A percentile compares a stretch with the other conserved stretches of the same genome.
These are phyloP conservation scores for Nemotelus nigrinus DNA, from an alignment of 2,888 invertebrate species.

Conservation along the genomic window DNA sequence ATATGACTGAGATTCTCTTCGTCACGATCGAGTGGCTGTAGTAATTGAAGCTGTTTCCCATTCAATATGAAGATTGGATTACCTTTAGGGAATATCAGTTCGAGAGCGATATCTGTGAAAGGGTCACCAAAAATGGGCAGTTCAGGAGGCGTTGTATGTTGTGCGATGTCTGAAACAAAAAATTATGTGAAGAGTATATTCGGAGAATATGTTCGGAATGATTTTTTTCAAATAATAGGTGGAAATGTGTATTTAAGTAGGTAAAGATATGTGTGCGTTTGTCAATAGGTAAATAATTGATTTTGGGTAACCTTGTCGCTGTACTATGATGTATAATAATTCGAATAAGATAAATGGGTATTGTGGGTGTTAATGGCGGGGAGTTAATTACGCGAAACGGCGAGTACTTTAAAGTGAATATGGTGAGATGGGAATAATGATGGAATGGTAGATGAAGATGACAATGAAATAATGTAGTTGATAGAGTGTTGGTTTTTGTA, in stretches of 20 bases:
- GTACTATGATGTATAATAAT: too few relatives aligned
- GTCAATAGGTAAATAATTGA: neutral
- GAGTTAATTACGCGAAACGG: too few relatives aligned
- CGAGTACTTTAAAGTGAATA: too few relatives aligned
- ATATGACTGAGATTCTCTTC: constrained; percentile 86
- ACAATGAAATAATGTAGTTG: too few relatives aligned
- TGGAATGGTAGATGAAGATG: too few relatives aligned
- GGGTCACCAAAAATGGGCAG: constrained; percentile 87
- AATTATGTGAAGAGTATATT: neutral
- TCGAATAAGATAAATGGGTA: too few relatives aligned
- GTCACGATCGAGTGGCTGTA: constrained; percentile 86
- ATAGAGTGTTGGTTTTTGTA: too few relatives aligned
- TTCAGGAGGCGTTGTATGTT: constrained; percentile 81
- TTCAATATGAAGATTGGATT: constrained; percentile 81
- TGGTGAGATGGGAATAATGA: too few relatives aligned
- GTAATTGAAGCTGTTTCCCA: constrained; percentile 81
- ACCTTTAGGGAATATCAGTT: constrained; percentile 82
- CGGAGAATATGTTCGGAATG: neutral
- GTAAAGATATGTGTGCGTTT: neutral
- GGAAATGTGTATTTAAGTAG: neutral
- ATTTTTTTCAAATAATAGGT: neutral
- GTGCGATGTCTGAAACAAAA: constrained; percentile 77
- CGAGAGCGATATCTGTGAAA: constrained; percentile 78
- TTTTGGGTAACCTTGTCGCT: too few relatives aligned
- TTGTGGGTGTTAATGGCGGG: too few relatives aligned